Percentiles rank a stretch among this genome's conserved stretches.
Conservation (phyloP, 2,797 vertebrate species). For the Hybognathus amarus region DNA sequence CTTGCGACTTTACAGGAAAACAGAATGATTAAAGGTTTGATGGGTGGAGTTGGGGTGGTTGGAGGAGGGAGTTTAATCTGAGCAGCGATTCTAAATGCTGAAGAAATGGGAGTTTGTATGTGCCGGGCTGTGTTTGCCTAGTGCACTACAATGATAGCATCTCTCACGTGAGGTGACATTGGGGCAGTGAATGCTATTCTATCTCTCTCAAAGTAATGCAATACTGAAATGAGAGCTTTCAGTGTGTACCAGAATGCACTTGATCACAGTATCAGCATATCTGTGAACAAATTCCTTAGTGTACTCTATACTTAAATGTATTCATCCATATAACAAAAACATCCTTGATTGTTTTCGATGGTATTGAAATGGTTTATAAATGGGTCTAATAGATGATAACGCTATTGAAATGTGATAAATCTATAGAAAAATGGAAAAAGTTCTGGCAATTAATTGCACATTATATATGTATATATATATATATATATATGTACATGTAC, state of each 20-base stretch:
- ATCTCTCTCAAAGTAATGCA: constrained; percentile 25
- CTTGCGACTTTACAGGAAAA: too few species aligned
- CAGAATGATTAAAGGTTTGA: too few species aligned
- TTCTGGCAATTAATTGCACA: background rate
- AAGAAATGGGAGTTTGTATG: too few species aligned
- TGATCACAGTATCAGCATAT: constrained; percentile 18
- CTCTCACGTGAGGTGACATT: background rate
- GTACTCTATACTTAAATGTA: background rate
- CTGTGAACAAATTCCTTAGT: constrained; percentile 15
- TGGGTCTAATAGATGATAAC: background rate
- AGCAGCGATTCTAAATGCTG: too few species aligned
- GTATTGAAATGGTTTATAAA: background rate
- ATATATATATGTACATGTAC: too few species aligned
- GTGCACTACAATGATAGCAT: background rate
- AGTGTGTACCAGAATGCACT: constrained; percentile 14
- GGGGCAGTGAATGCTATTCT: constrained; percentile 14
- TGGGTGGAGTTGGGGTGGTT: too few species aligned
- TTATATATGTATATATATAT: too few species aligned
- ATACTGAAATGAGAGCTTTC: constrained; percentile 29
- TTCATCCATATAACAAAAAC: background rate
- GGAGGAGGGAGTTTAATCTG: too few species aligned
- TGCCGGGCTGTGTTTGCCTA: background rate
- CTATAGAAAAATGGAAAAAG: background rate
- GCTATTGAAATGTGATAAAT: background rate
- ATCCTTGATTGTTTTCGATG: background rate